phyloP scores from a whole-genome alignment of 2,113 vertebrate genomes.

The Halichoeres trimaculatus region DNA sequence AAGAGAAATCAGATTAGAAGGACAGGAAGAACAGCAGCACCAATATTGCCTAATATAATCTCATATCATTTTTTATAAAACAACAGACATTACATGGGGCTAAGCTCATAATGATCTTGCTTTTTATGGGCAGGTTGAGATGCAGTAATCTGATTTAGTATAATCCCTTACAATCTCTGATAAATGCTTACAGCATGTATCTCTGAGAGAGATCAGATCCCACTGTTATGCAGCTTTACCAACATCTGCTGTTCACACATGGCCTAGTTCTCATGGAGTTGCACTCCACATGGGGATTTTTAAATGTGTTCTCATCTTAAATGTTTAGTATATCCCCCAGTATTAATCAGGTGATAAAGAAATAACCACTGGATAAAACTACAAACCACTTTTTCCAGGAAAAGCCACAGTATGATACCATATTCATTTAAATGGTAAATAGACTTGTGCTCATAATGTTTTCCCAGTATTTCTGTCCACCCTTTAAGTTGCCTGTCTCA shows the following conservation, averaged over 20 bases:
- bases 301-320: neutral
- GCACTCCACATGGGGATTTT: neutral
- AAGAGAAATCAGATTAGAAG: conserved; percentile 78
- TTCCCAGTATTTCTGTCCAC: no score
- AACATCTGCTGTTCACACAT: conserved; percentile 75
- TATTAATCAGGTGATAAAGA: neutral
- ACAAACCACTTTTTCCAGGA: neutral
- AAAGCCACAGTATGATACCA: neutral
- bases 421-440: neutral
- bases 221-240: conserved; percentile 66
- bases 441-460: neutral
- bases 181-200: conserved; percentile 85
- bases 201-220: conserved; percentile 63
- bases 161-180: conserved; percentile 85
- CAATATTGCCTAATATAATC: conserved; percentile 77
- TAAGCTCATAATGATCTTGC: conserved; percentile 86
- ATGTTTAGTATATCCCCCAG: neutral
- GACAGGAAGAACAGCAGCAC: conserved; percentile 62
- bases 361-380: neutral
- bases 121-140: conserved; percentile 82
- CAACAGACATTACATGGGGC: conserved; percentile 76
- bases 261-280: conserved; percentile 4
- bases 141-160: conserved; percentile 84
- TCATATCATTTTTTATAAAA: conserved; percentile 71
- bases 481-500: no score